Conservation (phyloP, 2,797 vertebrate species). For the Anabas testudineus region DNA sequence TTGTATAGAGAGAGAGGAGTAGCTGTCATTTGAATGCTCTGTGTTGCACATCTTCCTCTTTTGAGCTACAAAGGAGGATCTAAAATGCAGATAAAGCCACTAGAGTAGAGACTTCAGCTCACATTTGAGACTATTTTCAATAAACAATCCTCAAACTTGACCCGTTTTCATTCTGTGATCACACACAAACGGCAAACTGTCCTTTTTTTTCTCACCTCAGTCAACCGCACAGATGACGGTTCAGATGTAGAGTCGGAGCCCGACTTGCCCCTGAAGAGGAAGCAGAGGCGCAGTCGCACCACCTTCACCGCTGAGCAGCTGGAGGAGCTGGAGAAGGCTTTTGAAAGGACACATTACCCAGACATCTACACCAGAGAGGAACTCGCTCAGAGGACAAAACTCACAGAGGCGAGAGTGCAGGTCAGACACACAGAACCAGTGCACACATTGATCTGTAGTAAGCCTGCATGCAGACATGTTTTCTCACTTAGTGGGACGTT, state of each 20-base stretch:
- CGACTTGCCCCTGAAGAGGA: constrained; percentile 95
- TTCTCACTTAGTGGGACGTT: neutral
- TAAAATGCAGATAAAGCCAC: constrained; percentile 59
- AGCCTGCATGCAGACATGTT: constrained; percentile 5
- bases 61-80: constrained; percentile 57
- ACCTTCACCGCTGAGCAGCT: constrained; percentile 99
- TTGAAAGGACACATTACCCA: constrained; percentile 98
- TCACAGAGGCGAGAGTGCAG: constrained; percentile 97
- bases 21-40: constrained; percentile 77
- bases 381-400: constrained; percentile 97
- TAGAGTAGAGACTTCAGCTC: constrained; percentile 38
- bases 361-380: constrained; percentile 99
- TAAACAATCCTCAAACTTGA: constrained; percentile 23
- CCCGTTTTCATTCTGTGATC: constrained; percentile 43
- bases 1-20: constrained; percentile 73
- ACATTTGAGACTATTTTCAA: constrained; percentile 39
- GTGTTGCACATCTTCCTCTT: constrained; percentile 45
- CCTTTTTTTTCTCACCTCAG: constrained; percentile 71
- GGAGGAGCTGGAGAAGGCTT: constrained; percentile 98
- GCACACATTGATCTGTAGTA: neutral
- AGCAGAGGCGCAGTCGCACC: constrained; percentile 97
- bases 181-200: constrained; percentile 47
- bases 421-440: constrained; percentile 75
- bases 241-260: constrained; percentile 97
- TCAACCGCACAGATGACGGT: constrained; percentile 94